Evolutionary conservation across 2,888 invertebrate species (phyloP).

Genomic region (Brachynemurus nebulosus): DNA sequence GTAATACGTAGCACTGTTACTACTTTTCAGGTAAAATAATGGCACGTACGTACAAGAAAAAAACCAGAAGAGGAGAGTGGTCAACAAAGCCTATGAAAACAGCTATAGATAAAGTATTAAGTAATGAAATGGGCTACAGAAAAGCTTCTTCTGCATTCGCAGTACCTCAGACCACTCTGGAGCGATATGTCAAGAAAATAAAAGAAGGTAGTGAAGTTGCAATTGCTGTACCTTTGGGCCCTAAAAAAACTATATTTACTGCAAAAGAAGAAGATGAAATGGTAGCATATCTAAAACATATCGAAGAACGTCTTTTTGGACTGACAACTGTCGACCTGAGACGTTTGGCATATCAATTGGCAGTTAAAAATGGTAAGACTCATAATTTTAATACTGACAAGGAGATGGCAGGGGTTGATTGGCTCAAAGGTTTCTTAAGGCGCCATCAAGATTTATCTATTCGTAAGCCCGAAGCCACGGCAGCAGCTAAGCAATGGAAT

Average conservation of each 20-base stretch:
- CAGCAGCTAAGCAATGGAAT: slow-evolving; percentile 24
- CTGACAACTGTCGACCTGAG: slow-evolving; percentile 19
- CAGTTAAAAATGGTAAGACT: slow-evolving; percentile 20
- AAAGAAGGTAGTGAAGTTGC: neutral
- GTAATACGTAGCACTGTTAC: too few relatives aligned
- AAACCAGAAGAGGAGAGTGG: slow-evolving; percentile 15
- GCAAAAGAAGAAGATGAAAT: slow-evolving; percentile 15
- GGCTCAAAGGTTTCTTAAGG: slow-evolving; percentile 22
- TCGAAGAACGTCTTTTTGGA: slow-evolving; percentile 17
- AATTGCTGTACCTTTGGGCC: slow-evolving; percentile 2
- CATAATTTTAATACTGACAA: slow-evolving; percentile 22
- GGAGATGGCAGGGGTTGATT: slow-evolving; percentile 23
- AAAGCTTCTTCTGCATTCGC: slow-evolving; percentile 10
- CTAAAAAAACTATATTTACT: slow-evolving; percentile 7
- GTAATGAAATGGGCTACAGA: slow-evolving; percentile 13
- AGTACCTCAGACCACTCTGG: slow-evolving; percentile 16
- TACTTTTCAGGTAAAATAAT: too few relatives aligned
- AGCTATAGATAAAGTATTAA: slow-evolving; percentile 14
- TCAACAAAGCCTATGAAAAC: slow-evolving; percentile 12
- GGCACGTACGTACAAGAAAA: too few relatives aligned
- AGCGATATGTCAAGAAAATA: slow-evolving; percentile 13
- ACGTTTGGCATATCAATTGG: slow-evolving; percentile 18
- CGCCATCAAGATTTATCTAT: slow-evolving; percentile 17
- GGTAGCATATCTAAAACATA: slow-evolving; percentile 10
- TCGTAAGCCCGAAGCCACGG: slow-evolving; percentile 18